A percentile compares a stretch with the other conserved stretches of the same genome.
Evolutionary conservation across 23 tunicate species (phyloP).

Genomic region (Phallusia fumigata): DNA sequence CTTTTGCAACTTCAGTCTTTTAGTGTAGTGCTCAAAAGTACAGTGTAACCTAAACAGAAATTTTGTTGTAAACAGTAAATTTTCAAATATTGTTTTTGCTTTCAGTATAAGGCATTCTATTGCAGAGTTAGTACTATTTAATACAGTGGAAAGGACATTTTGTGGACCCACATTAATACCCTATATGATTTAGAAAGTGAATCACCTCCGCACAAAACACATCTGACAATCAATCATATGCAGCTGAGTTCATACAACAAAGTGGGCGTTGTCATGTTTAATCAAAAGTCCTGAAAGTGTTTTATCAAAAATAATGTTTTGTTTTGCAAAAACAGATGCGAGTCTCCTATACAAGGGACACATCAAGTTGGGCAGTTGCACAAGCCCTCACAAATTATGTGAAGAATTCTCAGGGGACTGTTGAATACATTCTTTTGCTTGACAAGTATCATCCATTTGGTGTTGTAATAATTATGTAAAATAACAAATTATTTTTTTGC

Average conservation of each 20-base stretch:
- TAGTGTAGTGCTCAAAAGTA: no score
- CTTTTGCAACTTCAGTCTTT: no score
- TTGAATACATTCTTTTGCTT: slow-evolving; percentile 1
- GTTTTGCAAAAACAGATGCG: neutral
- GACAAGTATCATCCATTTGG: neutral
- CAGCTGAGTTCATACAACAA: slow-evolving; percentile 5
- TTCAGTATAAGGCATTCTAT: no score
- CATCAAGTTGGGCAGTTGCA: slow-evolving; percentile 18
- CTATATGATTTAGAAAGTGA: neutral
- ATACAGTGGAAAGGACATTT: slow-evolving; percentile 17
- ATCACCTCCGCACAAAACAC: slow-evolving; percentile 5
- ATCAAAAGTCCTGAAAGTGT: neutral
- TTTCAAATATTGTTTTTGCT: no score
- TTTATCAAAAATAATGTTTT: neutral
- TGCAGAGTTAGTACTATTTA: no score
- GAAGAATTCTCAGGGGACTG: neutral
- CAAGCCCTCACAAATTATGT: slow-evolving; percentile 1
- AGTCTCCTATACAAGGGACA: neutral
- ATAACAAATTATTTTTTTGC: neutral
- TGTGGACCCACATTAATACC: slow-evolving; percentile 18
- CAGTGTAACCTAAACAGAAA: no score
- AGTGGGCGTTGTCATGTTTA: neutral
- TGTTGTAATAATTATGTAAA: neutral
- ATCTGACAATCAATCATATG: neutral
- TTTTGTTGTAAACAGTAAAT: no score